Percentiles rank a stretch among this genome's conserved stretches.
Conservation (phyloP, 2,113 vertebrate species). For the Odocoileus hemionus region DNA sequence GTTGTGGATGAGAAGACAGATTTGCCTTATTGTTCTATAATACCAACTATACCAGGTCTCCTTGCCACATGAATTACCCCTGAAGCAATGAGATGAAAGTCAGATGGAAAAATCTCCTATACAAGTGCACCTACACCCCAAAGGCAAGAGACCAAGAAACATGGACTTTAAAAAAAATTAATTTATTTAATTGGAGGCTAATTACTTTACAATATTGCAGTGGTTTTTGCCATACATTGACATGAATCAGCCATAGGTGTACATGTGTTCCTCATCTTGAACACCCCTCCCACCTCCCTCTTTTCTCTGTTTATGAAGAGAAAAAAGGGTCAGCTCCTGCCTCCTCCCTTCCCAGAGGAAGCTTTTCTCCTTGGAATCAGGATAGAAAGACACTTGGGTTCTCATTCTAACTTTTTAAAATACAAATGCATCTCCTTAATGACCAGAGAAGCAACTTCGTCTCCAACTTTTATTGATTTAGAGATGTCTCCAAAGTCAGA, state of each 20-base stretch:
- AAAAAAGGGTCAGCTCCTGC: not conserved
- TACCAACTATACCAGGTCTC: not conserved
- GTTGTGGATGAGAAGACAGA: not conserved
- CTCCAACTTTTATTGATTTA: not conserved
- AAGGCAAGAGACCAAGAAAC: not conserved
- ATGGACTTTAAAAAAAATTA: not conserved
- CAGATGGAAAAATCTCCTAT: not conserved
- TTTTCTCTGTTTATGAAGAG: not conserved
- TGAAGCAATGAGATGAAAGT: not conserved
- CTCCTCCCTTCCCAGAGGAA: not conserved
- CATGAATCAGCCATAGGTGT: not conserved
- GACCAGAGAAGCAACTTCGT: not conserved
- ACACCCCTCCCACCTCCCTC: not conserved
- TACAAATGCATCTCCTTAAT: not conserved
- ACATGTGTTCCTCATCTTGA: not conserved
- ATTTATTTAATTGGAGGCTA: not conserved
- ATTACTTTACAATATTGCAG: not conserved
- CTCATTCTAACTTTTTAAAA: not conserved
- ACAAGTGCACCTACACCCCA: not conserved
- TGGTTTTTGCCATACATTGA: not conserved
- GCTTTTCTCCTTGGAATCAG: not conserved
- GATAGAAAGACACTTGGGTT: not conserved
- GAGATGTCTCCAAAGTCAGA: not conserved
- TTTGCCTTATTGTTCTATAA: not conserved
- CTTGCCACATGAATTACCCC: not conserved